Evolutionary conservation across 2,888 invertebrate species (phyloP), one percentile per base, ranked within the genome.

Genomic region (Brachypalpus laphriformis): DNA sequence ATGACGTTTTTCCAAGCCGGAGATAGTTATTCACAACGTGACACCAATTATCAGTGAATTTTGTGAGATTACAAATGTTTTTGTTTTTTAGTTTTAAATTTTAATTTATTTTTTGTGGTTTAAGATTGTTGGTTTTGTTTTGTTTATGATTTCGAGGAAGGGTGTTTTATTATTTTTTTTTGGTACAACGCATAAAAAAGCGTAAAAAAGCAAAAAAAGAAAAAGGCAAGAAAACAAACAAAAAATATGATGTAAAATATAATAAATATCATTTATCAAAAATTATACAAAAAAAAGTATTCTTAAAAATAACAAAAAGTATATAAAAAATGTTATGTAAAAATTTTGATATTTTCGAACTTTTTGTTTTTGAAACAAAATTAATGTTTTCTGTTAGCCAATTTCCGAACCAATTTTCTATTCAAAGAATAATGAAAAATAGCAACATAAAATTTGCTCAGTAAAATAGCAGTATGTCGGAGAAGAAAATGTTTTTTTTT

Each of bases 101-200:
- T 49, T 37, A 25, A n/a, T n/a, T 14, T 3, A 40, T 75, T 59
- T 68, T 78, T n/a, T n/a, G n/a, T n/a, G n/a, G 11, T 59, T 59
- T 42, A 54, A 42, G 42, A 3, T 28, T 51, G 25, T 25, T 51
- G 14, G 51, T 63, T 25, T 59, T 54, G 37, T 65, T 37, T 47
- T 34, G 42, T 65, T 66, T 45, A 37, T 16, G 40, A 66, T 9
- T 37, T 77, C 59, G 20, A 66, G 31, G 51, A 68, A 42, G 22
- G 51, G 25, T 74, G 61, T 70, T 78, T 70, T 22, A 59, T 18
- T 54, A 49, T 61, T 51, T 51, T 25, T 51, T 25, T 5, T 65
- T 81, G 72, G 76, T 70, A 51, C 20, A 72, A 86, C 82, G 77
- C 72, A 86, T 68, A 54, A 25, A 34, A 56, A 82, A 74, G 77